Base-by-base conservation (phyloP, 2,113 vertebrate species). In the Syngnathus floridae region DNA sequence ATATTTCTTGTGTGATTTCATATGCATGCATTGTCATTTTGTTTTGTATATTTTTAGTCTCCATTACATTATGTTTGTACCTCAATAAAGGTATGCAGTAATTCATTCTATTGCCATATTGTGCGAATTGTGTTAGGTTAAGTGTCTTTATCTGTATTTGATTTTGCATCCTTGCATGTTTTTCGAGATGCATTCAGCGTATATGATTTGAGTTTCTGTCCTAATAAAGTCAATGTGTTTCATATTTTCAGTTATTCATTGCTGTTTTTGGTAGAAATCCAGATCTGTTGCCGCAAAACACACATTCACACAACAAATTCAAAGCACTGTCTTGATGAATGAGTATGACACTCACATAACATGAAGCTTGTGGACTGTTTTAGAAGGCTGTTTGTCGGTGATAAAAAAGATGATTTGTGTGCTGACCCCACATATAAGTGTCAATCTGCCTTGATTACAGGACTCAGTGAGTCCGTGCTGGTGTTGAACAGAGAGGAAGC, bases 401-500 rank as follows among this genome's bases (percentile, higher is more conserved):
- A 41, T 77, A 63, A 48, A 68, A 31, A 66, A 78, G 26, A 78
- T 71, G 62, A 43, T 63, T 69, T 82, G 57, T 85, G 60, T 67
- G 70, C 56, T 84, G 69, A 79, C 64, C 26, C 67, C 41, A 71
- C 46, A 14, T 85, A 79, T 82, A 83, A 88, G 74, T 87, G 70
- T 82, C 71, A 75, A 78, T 88, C 71, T 91, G 79, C 83, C 86
- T 88, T 88, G 82, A 86, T 88, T 89, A 67, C 86, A 90, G 88
- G 78, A 75, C 81, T 89, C 87, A 88, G 83, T 87, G 82, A 86
- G 72, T 86, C 87, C 83, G 77, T 88, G 85, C 82, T 91, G 86
- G 80, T 77, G 88, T 84, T 90, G 85, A 88, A 85, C 87, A 90
- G 85, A 91, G 84, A 85, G 83, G 88, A 88, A 82, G 83, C 85